Evolutionary conservation across 2,113 vertebrate species (phyloP), one percentile per base, ranked within the genome.

Genomic region (Hyperopisus bebe): DNA sequence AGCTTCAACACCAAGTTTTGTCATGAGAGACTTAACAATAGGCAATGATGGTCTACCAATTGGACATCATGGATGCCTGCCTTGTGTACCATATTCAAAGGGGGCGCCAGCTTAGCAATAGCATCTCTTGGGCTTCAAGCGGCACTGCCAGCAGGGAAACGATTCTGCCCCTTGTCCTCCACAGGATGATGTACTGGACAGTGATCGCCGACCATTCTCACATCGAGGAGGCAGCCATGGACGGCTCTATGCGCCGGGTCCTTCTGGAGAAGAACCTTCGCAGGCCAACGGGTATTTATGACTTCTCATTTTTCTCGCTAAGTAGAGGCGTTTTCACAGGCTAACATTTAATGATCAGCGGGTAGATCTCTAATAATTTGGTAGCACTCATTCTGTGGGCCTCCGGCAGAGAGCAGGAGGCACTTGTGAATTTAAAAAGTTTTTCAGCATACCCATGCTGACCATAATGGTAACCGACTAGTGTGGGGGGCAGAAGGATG

Each of bases 101-200:
- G n/a, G 62, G n/a, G 10, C n/a, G 3, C n/a, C n/a, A 27, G 10
- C 27, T 70, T 70, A 70, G n/a, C n/a, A 70, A 70, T 27, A 27
- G 62, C 10, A 70, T 31, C n/a, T 70, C 27, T 4, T 70, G 62
- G 27, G 10, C 62, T 70, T 70, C 10, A 11, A 31, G 3, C n/a
- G 3, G 62, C 3, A 70, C n/a, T 62, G 53, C 15, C 21, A 74
- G 58, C 88, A 74, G 42, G n/a, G 3, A 77, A 88, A 13, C 31
- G 15, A 15, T 13, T 35, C 42, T 51, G 88, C 62, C 88, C 89
- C 86, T 0, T 90, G 3, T 84, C 62, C 27, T 92, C 92, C 92
- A 62, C 92, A 99, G 98, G 91, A 99, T 99, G 98, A 99, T 99
- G 98, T 99, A 99, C 91, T 99, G 98, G 98, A 99, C 98, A 24